Base-by-base conservation (phyloP, 2,888 invertebrate genomes). In the Slavum lentiscoides region DNA sequence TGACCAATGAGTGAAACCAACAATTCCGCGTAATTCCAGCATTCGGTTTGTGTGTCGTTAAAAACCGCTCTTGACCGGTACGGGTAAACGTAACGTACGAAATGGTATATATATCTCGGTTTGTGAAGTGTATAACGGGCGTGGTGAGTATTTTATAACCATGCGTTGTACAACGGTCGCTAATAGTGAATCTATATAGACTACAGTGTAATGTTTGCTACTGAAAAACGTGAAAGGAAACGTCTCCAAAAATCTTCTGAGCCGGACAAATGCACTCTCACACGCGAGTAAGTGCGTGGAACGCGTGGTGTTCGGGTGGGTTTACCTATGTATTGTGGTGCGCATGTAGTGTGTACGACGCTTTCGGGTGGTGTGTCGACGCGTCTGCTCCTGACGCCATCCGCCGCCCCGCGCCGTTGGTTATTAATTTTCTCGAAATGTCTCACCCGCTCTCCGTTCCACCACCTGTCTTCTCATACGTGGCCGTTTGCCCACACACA, bases 361-460 rank as follows among this genome's bases (percentile, higher is more conserved):
- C 39, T 15, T 23, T 59, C 59, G 59, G 4, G 30, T 4, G 30
- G 64, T 37, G 37, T 53, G 30, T 19, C 62, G 49, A 62, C 13
- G 55, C 55, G 59, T 75, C 75, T 68, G 75, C 30, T 59, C 58
- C 59, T 67, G 75, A 76, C 75, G 75, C 74, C 58, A 58, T 19
- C 30, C 30, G 4, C 30, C 30, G 30, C 30, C 30, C 30, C 30
- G 30, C 21, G n/a, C 55, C 59, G 75, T 76, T 59, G 59, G 75
- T 68, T 68, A 68, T 76, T 68, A 76, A 76, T 76, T 76, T 68
- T 19, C 67, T 43, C 59, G 59, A 59, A 75, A 75, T 66, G 74
- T 75, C 5, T n/a, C 49, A 15, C 58, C 11, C 43, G 21, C 11
- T 19, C 62, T 19, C 61, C 0, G n/a, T 49, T n/a, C n/a, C 53